Base-by-base conservation (phyloP, 2,113 vertebrate genomes). In the Callipepla californica region DNA sequence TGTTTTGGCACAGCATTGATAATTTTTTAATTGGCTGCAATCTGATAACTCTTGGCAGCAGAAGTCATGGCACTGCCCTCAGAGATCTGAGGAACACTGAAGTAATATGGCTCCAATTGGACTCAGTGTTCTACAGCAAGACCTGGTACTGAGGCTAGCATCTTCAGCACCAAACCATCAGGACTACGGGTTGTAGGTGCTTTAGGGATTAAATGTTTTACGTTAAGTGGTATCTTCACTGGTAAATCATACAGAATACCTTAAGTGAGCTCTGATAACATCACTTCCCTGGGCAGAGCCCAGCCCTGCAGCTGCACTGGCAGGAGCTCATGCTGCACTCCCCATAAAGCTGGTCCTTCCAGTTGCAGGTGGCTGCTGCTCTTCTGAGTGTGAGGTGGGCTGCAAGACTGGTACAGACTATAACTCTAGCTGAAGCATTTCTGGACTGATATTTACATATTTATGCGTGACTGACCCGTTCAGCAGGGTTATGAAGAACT, bases 251-350 rank as follows among this genome's bases (percentile, higher is more conserved):
- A 42, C 7, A 63, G 25, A 81, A 58, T 25, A 75, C 26, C 19
- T 32, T 38, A 91, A 55, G 19, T 42, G 45, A 63, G 21, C 19
- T 89, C 63, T 87, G 34, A 36, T 23, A 80, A 34, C 5, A 11
- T 55, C 30, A 48, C 25, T 85, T 45, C 32, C 28, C 32, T 20
- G 1, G 6, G 28, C 62, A 82, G 12, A 81, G 14, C 11, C 36
- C 55, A 58, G 32, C 32, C 22, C 6, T 12, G 17, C 62, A 17
- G 8, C 0, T 0, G 7, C 26, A 11, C 1, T 40, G 62, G 10
- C 28, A 0, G 0, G 65, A 63, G 9, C 58, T n/a, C 63, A 42
- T 22, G 20, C 34, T 0, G 7, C 28, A 7, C 11, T 40, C 32
- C 11, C 51, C 55, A 40, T 77, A 66, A 87, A 68, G 26, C 13